A percentile compares a stretch with the other conserved stretches of the same genome.
These are phyloP conservation scores for Rissa tridactyla DNA, from an alignment of 2,113 vertebrate genomes.

Conservation along the genomic window DNA sequence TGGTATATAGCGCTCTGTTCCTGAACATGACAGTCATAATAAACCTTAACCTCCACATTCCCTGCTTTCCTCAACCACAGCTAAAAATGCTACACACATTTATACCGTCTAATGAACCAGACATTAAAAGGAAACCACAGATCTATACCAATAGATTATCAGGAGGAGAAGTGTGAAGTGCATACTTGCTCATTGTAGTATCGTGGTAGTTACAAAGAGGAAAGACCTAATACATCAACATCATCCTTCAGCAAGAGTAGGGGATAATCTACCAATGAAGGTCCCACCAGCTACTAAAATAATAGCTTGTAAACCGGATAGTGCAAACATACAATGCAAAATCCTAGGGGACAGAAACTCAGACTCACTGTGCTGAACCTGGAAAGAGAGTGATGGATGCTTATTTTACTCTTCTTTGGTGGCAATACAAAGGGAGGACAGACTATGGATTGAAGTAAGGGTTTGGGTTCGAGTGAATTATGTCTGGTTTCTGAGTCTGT, in stretches of 20 bases:
- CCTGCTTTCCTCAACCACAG: conserved; percentile 62
- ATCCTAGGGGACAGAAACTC: neutral
- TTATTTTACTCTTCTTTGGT: neutral
- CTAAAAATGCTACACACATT: conserved; percentile 48
- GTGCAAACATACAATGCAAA: neutral
- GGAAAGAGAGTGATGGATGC: neutral
- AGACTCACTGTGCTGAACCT: neutral
- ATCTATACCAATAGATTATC: conserved; percentile 69
- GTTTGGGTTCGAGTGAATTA: neutral
- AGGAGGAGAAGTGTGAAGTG: conserved; percentile 67
- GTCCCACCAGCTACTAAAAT: neutral
- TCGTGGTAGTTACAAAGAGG: conserved; percentile 10
- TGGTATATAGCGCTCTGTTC: conserved; percentile 31
- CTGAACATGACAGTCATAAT: conserved; percentile 52
- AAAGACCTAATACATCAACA: conserved; percentile 24
- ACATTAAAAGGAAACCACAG: conserved; percentile 68
- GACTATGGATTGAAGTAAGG: neutral
- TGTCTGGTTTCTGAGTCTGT: neutral
- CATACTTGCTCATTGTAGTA: conserved; percentile 34
- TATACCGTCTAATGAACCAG: conserved; percentile 65
- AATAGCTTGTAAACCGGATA: neutral
- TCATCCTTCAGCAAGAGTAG: neutral
- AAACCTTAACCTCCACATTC: conserved; percentile 66
- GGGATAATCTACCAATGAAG: neutral
- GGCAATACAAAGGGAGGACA: neutral